A percentile compares a stretch with the other conserved stretches of the same genome.
phyloP scores from a whole-genome alignment of 1,140 invertebrate genomes.

The Sycophila sp. region DNA sequence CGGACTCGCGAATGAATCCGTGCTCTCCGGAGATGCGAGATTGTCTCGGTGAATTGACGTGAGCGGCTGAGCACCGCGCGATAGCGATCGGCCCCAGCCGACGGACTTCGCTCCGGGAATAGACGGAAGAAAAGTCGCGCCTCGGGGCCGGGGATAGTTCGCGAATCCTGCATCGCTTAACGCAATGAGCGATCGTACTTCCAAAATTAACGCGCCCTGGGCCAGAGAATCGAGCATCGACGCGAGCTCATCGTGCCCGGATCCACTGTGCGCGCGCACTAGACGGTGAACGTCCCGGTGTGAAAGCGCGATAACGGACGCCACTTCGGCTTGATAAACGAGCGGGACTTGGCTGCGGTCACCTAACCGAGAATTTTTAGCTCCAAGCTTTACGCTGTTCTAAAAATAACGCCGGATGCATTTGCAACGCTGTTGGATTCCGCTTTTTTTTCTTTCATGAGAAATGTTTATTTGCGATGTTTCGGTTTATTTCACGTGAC shows the following conservation, averaged over 20 bases:
- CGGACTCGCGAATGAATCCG: background rate
- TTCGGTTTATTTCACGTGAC: too few relatives aligned
- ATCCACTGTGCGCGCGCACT: constrained; percentile 12
- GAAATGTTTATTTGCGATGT: too few relatives aligned
- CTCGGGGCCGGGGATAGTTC: too few relatives aligned
- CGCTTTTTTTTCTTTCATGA: too few relatives aligned
- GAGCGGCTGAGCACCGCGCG: background rate
- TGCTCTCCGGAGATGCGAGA: background rate
- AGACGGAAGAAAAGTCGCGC: constrained; percentile 22
- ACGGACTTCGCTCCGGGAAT: background rate
- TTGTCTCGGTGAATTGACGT: background rate
- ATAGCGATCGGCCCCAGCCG: background rate
- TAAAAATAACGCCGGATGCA: too few relatives aligned
- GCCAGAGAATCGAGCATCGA: background rate
- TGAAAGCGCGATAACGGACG: constrained; percentile 6
- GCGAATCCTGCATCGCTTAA: too few relatives aligned
- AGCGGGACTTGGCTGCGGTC: too few relatives aligned
- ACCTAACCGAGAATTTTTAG: too few relatives aligned
- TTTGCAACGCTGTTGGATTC: too few relatives aligned
- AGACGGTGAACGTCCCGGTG: constrained; percentile 9
- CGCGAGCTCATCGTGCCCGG: background rate
- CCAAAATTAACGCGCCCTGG: constrained; percentile 4
- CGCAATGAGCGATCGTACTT: constrained; percentile 1
- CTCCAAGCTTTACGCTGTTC: too few relatives aligned
- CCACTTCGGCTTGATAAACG: too few relatives aligned